Evolutionary conservation across 2,797 vertebrate genomes (phyloP).

Genomic region (Botia almorhae): DNA sequence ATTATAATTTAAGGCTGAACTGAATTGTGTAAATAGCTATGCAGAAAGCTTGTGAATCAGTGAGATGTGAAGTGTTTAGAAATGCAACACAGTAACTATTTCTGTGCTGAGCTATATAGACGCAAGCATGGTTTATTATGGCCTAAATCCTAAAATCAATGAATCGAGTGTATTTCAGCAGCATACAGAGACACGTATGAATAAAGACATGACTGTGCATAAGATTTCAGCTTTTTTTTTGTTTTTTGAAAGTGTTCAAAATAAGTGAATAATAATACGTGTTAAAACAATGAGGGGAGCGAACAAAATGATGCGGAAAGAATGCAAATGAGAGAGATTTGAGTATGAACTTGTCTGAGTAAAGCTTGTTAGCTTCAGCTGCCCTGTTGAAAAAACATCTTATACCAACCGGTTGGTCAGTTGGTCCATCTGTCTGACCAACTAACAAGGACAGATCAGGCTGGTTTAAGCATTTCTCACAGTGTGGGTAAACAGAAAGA

Average conservation of each 20-base stretch:
- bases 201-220: not conserved
- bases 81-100: not conserved
- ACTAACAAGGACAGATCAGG: not conserved
- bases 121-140: not conserved
- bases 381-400: no score
- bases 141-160: not conserved
- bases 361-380: not conserved
- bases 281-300: conserved; percentile 6
- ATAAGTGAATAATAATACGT: conserved; percentile 30
- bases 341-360: not conserved
- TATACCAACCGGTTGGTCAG: no score
- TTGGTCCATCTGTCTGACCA: not conserved
- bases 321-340: not conserved
- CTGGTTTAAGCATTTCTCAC: not conserved
- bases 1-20: not conserved
- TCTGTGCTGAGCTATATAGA: not conserved
- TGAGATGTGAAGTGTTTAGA: not conserved
- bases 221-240: not conserved
- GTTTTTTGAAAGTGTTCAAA: not conserved
- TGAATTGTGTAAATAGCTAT: not conserved
- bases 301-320: conserved; percentile 7
- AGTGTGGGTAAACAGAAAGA: not conserved
- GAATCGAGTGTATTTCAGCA: conserved; percentile 14
- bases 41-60: not conserved
- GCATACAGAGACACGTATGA: not conserved